Conservation (phyloP, 2,888 invertebrate genomes). For the Hypselothyrea guttata region DNA sequence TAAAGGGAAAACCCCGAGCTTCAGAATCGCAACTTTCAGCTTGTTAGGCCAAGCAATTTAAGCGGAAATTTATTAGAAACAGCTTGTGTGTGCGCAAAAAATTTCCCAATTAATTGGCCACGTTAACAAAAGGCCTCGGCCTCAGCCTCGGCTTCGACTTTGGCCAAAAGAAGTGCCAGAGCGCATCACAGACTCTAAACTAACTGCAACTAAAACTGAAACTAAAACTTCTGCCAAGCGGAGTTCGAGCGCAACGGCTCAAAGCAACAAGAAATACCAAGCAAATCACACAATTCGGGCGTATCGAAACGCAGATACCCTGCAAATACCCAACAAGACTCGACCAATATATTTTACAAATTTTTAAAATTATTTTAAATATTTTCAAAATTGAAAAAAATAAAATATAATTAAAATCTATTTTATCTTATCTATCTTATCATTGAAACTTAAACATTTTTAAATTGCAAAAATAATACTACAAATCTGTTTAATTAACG, state of each 20-base stretch:
- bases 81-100: conserved; percentile 45
- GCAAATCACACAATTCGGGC: conserved; percentile 43
- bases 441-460: no score
- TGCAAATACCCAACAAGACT: no score
- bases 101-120: conserved; percentile 67
- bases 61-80: conserved; percentile 74
- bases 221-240: conserved; percentile 47
- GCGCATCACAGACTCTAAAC: conserved; percentile 50
- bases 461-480: no score
- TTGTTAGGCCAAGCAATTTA: conserved; percentile 66
- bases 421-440: no score
- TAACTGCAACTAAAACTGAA: conserved; percentile 53
- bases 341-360: no score
- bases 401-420: no score
- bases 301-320: no score
- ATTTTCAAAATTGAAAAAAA: no score
- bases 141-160: no score
- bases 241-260: conserved; percentile 47
- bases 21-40: neutral
- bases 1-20: conserved; percentile 5
- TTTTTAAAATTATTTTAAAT: no score
- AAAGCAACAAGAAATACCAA: conserved; percentile 41
- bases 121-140: conserved; percentile 63
- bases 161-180: conserved; percentile 8
- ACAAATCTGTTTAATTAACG: no score